Base-by-base conservation (phyloP, 2,113 vertebrate species). In the Pelusios castaneus region DNA sequence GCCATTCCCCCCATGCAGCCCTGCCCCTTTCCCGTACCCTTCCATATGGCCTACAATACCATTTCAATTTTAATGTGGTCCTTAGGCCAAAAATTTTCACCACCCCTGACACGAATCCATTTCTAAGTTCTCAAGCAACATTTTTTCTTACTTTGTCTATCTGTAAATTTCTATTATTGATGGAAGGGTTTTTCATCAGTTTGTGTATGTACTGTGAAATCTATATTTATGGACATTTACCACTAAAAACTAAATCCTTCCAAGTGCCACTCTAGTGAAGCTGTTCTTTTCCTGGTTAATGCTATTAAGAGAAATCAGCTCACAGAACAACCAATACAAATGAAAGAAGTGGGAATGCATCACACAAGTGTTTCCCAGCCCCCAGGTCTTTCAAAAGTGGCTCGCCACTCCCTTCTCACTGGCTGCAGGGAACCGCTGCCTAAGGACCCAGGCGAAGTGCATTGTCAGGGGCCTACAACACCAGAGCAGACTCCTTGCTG, bases 231-330 rank as follows among this genome's bases (percentile, higher is more conserved):
- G 34, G 60, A 67, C 8, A 67, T n/a, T 67, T 67, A 34, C 60
- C 31, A 67, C 9, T 67, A 67, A n/a, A 67, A 67, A 67, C 16
- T 67, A 67, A n/a, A 67, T 67, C 16, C 31, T 67, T 67, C 34
- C 60, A 67, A 67, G 34, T 67, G 34, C 34, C 60, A 67, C n/a
- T 16, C 16, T 34, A 67, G 84, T 52, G 88, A 91, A 95, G 84
- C 89, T 77, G 89, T 91, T 92, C 47, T 49, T 95, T 93, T 90
- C 52, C 91, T 79, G 51, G 88, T 85, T 22, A 1, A 27, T 56
- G 43, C 47, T 77, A 81, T 51, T 76, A 91, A 83, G 47, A 29
- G 83, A 90, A 95, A 43, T 75, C 41, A 75, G 41, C 21, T 75
- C 70, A 75, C 41, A 88, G 84, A 75, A 41, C 34, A 41, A 49